phyloP scores from a whole-genome alignment of 2,113 vertebrate species.

The Rafetus swinhoei region DNA sequence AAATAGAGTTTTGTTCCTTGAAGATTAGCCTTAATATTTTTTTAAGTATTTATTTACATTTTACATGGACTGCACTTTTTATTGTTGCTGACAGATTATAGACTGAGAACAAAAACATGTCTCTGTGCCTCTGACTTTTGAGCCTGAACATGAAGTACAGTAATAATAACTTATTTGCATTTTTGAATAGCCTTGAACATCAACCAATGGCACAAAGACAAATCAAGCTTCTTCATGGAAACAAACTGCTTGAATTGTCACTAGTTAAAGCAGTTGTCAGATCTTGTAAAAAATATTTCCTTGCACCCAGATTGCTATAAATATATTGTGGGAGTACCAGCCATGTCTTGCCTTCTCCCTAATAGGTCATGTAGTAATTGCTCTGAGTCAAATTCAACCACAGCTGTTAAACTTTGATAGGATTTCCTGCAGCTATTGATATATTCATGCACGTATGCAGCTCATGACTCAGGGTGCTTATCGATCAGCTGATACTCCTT shows the following conservation, averaged over 20 bases:
- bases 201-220: constrained; percentile 53
- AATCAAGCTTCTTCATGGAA: constrained; percentile 46
- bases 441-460: constrained; percentile 55
- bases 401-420: constrained; percentile 40
- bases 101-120: constrained; percentile 14
- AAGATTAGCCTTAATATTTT: not conserved
- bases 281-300: constrained; percentile 23
- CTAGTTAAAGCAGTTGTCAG: constrained; percentile 4
- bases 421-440: constrained; percentile 45
- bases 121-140: constrained; percentile 22
- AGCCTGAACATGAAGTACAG: constrained; percentile 41
- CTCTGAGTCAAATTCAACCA: constrained; percentile 69
- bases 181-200: constrained; percentile 63
- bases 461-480: constrained; percentile 58
- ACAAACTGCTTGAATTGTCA: constrained; percentile 41
- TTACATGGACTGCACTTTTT: not conserved
- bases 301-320: not conserved
- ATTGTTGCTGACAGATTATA: not conserved
- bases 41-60: not conserved
- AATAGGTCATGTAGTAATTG: constrained; percentile 56
- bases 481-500: constrained; percentile 50
- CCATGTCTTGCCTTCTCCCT: not conserved
- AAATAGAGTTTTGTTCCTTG: not conserved
- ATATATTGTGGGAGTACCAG: not conserved
- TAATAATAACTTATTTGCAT: constrained; percentile 69